Conservation (phyloP, 2,888 invertebrate genomes). For the Coremacera marginata region DNA sequence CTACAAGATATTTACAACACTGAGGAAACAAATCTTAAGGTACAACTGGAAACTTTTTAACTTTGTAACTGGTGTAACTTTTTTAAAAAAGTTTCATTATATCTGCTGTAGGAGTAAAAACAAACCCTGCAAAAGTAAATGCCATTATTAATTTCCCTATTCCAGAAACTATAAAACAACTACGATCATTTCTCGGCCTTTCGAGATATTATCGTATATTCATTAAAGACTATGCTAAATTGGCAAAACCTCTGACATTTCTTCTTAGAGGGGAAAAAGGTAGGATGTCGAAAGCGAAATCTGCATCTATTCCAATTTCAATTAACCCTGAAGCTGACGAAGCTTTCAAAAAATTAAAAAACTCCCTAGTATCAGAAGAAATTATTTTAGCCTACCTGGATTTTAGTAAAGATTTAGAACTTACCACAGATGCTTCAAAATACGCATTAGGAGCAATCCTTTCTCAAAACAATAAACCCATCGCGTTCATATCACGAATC, state of each 20-base stretch:
- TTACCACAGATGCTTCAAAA: neutral
- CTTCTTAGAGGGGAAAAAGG: no score
- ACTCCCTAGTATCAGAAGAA: neutral
- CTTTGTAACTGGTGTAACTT: neutral
- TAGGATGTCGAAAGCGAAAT: neutral
- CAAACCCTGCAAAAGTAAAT: neutral
- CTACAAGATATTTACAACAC: neutral
- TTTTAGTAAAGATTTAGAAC: neutral
- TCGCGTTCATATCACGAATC: conserved; percentile 6
- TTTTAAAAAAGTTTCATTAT: neutral
- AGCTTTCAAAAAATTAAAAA: conserved; percentile 16
- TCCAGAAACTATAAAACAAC: neutral
- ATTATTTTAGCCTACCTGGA: neutral
- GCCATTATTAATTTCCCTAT: neutral
- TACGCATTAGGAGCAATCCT: neutral
- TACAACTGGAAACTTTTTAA: neutral
- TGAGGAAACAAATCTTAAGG: neutral
- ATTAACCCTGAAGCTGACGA: neutral
- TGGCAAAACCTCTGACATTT: neutral
- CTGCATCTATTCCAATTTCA: neutral
- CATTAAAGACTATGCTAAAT: neutral
- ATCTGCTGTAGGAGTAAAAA: neutral
- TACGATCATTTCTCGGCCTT: neutral
- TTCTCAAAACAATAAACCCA: conserved; percentile 3
- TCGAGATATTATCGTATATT: neutral